Conservation (phyloP, 2,113 vertebrate species). For the Grammomys surdaster region DNA sequence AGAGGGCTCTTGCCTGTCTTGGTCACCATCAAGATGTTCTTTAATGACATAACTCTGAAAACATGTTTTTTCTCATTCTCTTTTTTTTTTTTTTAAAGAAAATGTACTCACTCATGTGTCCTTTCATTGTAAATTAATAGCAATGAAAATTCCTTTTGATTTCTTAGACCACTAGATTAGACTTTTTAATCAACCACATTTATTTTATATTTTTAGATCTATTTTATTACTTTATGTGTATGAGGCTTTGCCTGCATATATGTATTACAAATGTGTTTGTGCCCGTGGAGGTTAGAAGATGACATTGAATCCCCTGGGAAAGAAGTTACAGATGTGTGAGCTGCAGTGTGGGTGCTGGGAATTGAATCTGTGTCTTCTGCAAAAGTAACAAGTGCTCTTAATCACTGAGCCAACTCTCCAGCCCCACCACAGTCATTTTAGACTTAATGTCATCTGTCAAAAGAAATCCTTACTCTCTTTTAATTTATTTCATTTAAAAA, state of each 20-base stretch:
- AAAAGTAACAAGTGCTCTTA: not conserved
- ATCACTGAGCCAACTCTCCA: not conserved
- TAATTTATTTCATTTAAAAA: conserved; percentile 50
- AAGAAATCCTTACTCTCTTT: conserved; percentile 35
- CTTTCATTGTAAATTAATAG: conserved; percentile 37
- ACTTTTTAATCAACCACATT: not conserved
- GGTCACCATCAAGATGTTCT: not conserved
- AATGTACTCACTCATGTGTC: conserved; percentile 11
- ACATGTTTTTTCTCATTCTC: not conserved
- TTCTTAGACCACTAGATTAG: not conserved
- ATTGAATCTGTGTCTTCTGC: not conserved
- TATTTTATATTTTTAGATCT: conserved; percentile 27
- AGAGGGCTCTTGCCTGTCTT: not conserved
- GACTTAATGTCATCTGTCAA: not conserved
- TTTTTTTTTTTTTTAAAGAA: not conserved
- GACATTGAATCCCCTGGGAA: not conserved
- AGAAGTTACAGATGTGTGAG: not conserved
- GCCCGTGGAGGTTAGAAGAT: not conserved
- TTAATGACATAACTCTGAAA: conserved; percentile 2
- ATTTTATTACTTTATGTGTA: not conserved
- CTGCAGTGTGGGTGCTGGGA: not conserved
- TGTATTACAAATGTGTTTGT: not conserved
- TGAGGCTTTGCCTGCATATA: not conserved
- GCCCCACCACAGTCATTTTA: not conserved
- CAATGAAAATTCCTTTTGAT: conserved; percentile 1